Percentiles rank a stretch among this genome's conserved stretches.
Evolutionary conservation across 2,797 vertebrate species (phyloP).

Genomic region (Catamblyrhynchus diadema): DNA sequence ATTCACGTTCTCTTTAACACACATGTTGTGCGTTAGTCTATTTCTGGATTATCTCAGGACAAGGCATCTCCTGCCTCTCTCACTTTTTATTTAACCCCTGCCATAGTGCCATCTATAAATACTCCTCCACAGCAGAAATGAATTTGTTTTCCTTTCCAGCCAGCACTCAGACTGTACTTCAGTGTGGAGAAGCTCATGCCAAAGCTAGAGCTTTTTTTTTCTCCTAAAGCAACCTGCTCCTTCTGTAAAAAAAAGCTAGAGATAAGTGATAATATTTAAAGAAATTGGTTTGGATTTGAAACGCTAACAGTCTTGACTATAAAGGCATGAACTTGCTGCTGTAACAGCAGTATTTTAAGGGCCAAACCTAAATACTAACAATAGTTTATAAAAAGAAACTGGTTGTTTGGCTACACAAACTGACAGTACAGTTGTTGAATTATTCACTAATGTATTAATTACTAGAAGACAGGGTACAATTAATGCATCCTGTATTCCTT

Average conservation of each 20-base stretch:
- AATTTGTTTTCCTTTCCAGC: neutral
- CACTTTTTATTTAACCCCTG: conserved; percentile 9
- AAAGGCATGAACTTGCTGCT: neutral
- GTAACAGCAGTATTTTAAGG: conserved; percentile 23
- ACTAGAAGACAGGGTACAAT: conserved; percentile 47
- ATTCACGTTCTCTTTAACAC: neutral
- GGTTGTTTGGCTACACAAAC: conserved; percentile 24
- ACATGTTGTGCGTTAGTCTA: neutral
- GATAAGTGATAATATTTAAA: neutral
- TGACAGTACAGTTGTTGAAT: conserved; percentile 21
- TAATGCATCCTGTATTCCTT: conserved; percentile 39
- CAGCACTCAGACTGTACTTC: neutral
- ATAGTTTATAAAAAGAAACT: conserved; percentile 64
- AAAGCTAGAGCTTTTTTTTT: neutral
- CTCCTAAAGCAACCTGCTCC: neutral
- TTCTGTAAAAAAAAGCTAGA: neutral
- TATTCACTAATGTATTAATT: conserved; percentile 55
- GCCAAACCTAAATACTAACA: conserved; percentile 5
- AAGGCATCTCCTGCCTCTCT: neutral
- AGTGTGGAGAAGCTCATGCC: neutral
- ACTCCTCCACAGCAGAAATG: neutral
- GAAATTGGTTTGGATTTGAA: neutral
- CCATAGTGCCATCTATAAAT: conserved; percentile 15
- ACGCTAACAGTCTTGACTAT: neutral
- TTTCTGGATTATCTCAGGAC: conserved; percentile 8